These are phyloP conservation scores for Drosophila picticornis DNA, from an alignment of 2,888 invertebrate species.

Conservation along the genomic window DNA sequence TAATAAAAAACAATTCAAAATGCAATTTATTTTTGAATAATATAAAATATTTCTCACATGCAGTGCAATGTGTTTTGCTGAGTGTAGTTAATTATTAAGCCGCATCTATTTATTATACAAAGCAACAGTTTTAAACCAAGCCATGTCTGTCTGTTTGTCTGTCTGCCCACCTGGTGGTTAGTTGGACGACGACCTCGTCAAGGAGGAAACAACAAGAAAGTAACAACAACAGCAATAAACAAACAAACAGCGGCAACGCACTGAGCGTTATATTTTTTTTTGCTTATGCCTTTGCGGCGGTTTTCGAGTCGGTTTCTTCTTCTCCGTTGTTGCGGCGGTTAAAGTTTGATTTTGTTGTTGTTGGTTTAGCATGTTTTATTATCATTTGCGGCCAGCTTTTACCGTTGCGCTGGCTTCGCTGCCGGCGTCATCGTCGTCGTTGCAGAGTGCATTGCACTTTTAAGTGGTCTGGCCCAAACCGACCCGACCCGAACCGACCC, in stretches of 20 bases:
- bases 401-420: slow-evolving; percentile 43
- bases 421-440: slow-evolving; percentile 12
- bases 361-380: slow-evolving; percentile 59
- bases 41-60: neutral
- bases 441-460: slow-evolving; percentile 68
- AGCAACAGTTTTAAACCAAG: slow-evolving; percentile 28
- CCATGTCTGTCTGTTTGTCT: slow-evolving; percentile 8
- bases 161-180: slow-evolving; percentile 34
- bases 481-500: slow-evolving; percentile 24
- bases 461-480: slow-evolving; percentile 44
- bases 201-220: slow-evolving; percentile 2
- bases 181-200: slow-evolving; percentile 35
- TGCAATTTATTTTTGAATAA: neutral
- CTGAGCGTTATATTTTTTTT: slow-evolving; percentile 18
- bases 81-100: slow-evolving; percentile 2
- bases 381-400: slow-evolving; percentile 65
- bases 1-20: neutral
- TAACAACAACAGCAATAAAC: slow-evolving; percentile 14
- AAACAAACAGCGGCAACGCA: neutral
- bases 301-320: slow-evolving; percentile 26
- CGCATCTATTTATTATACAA: slow-evolving; percentile 6
- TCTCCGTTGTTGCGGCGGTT: slow-evolving; percentile 33
- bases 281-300: slow-evolving; percentile 26
- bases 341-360: slow-evolving; percentile 23
- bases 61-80: neutral